Percentiles rank a stretch among this genome's conserved stretches.
phyloP scores from a whole-genome alignment of 2,797 vertebrate genomes.

The Lindbergichthys nudifrons region DNA sequence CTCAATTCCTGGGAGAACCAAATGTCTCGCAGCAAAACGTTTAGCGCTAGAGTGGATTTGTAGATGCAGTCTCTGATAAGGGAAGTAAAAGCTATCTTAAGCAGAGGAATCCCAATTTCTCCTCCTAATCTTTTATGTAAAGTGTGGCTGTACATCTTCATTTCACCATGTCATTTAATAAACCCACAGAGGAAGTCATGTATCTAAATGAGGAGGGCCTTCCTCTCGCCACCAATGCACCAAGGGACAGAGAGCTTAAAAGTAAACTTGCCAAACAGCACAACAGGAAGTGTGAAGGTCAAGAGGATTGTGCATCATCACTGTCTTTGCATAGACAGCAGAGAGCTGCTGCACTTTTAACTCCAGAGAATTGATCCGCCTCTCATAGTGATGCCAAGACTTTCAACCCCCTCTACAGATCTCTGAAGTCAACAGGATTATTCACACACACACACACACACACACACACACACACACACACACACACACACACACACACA shows the following conservation, averaged over 20 bases:
- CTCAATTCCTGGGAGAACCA: constrained; percentile 18
- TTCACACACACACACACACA: constrained; percentile 35
- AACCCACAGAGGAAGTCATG: background rate
- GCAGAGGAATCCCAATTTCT: background rate
- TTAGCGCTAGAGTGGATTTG: constrained; percentile 4
- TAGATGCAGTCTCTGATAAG: constrained; percentile 10
- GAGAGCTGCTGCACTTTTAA: constrained; percentile 75
- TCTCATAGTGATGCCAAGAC: constrained; percentile 72
- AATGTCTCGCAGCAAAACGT: background rate
- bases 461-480: no score
- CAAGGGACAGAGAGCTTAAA: constrained; percentile 56
- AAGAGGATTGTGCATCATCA: constrained; percentile 72
- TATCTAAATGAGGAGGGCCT: constrained; percentile 29
- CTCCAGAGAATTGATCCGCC: constrained; percentile 76
- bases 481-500: no score
- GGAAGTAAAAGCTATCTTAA: constrained; percentile 1
- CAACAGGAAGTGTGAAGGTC: constrained; percentile 79
- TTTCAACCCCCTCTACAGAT: constrained; percentile 65
- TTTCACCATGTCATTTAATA: constrained; percentile 8
- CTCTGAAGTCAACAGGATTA: constrained; percentile 65
- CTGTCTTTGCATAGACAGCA: constrained; percentile 76
- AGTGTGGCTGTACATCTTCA: background rate
- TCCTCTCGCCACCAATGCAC: constrained; percentile 23
- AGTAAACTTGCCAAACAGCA: constrained; percentile 74
- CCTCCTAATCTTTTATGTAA: background rate